Evolutionary conservation across 2,797 vertebrate species (phyloP), one percentile per base, ranked within the genome.

Genomic region (Emys orbicularis): DNA sequence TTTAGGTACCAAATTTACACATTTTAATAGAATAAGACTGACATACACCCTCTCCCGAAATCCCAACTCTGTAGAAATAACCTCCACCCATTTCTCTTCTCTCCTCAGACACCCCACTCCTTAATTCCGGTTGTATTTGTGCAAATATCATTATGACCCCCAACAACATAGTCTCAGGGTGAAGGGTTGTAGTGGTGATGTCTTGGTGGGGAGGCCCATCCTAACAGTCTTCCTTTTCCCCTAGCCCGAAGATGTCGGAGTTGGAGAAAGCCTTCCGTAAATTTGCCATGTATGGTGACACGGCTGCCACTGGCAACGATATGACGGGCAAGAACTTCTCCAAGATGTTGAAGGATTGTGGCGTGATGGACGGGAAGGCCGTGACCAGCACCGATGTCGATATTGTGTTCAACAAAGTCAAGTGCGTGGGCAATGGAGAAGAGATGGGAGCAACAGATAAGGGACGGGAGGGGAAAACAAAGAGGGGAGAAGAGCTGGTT

Each of bases 371-470:
- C 1, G 98, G 98, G 83, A 99, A 99, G 97, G 93, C 2, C 0
- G 96, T 99, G 97, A 99, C 99, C 88, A 97, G 98, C 87, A 99
- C 98, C 0, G 99, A 99, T 1, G 97, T 99, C 5, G 99, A 99
- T 97, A 99, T 99, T 0, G 94, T 99, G 80, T 99, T 99, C 98
- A 98, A 97, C 97, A 99, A 99, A 99, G 98, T 99, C 97, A 99
- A 99, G 99, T 99, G 97, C 97, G 98, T 57, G 29, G 37, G 1
- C 1, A 15, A 23, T 54, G 65, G 41, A 47, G 13, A 15, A 27
- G 25, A 0, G 0, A 34, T 50, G 91, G 74, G 29, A 11, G 65
- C 25, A 34, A 12, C 12, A 31, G 49, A 18, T 0, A 0, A 6
- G 11, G 0, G 7, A 52, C 21, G 37, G 21, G 5, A 74, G 6